phyloP scores from a whole-genome alignment of 2,113 vertebrate genomes.

The Erinaceus europaeus region DNA sequence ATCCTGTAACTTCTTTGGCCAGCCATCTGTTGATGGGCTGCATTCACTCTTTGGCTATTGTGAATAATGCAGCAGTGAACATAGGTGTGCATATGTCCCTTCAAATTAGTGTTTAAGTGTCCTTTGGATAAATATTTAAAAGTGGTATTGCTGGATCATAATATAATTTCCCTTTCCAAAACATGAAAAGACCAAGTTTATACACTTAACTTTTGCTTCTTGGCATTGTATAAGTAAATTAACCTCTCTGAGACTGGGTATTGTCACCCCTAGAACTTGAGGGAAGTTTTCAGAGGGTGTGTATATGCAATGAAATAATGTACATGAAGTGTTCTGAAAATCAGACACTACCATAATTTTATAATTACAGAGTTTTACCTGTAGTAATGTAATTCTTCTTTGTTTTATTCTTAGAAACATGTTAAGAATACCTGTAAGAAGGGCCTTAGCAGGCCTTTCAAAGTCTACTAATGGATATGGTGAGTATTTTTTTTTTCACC shows the following conservation, averaged over 20 bases:
- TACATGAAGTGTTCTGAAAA: background rate
- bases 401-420: conserved; percentile 82
- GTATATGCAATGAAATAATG: background rate
- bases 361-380: background rate
- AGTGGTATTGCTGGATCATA: no score
- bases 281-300: background rate
- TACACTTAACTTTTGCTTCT: background rate
- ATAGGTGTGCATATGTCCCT: no score
- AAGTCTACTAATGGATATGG: conserved; percentile 81
- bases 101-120: no score
- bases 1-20: no score
- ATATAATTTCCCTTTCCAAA: no score
- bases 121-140: no score
- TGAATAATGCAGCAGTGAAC: no score
- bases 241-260: background rate
- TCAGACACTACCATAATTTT: conserved; percentile 11
- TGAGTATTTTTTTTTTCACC: conserved; percentile 73
- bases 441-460: conserved; percentile 82
- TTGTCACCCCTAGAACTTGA: background rate
- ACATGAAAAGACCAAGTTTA: no score
- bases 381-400: conserved; percentile 48
- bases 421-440: conserved; percentile 87
- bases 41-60: no score
- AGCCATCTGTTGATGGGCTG: no score
- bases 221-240: background rate